Evolutionary conservation across 2,888 invertebrate species (phyloP).

Genomic region (Pristionchus maxplancki): DNA sequence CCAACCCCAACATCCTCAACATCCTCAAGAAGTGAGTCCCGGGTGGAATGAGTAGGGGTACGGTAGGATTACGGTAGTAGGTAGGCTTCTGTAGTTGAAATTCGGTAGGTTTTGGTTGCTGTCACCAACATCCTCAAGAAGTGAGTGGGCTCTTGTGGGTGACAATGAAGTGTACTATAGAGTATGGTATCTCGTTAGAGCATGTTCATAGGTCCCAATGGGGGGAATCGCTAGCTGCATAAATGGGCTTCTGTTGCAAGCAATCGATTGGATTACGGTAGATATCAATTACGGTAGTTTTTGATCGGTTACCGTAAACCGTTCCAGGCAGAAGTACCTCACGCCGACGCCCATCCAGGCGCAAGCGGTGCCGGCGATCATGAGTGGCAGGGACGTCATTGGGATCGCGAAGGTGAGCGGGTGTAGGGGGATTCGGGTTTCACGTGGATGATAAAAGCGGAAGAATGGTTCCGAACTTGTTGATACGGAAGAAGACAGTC

Average conservation of each 20-base stretch:
- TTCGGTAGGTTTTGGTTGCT: too few species aligned
- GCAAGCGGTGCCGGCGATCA: constrained; percentile 92
- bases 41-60: background rate
- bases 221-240: too few species aligned
- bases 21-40: constrained; percentile 85
- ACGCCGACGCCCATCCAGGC: constrained; percentile 99
- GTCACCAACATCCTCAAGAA: too few species aligned
- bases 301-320: constrained; percentile 33
- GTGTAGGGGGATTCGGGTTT: background rate
- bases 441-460: too few species aligned
- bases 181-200: too few species aligned
- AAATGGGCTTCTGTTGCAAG: too few species aligned
- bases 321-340: constrained; percentile 84
- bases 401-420: constrained; percentile 90
- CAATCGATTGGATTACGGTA: background rate
- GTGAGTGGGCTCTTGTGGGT: too few species aligned
- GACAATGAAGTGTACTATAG: too few species aligned
- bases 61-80: background rate
- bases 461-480: too few species aligned
- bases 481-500: too few species aligned
- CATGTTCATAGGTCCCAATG: too few species aligned
- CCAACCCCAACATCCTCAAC: constrained; percentile 94
- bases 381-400: constrained; percentile 95
- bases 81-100: too few species aligned
- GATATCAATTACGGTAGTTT: background rate